phyloP scores from a whole-genome alignment of 2,888 invertebrate genomes.

The Drosophila yooni region DNA sequence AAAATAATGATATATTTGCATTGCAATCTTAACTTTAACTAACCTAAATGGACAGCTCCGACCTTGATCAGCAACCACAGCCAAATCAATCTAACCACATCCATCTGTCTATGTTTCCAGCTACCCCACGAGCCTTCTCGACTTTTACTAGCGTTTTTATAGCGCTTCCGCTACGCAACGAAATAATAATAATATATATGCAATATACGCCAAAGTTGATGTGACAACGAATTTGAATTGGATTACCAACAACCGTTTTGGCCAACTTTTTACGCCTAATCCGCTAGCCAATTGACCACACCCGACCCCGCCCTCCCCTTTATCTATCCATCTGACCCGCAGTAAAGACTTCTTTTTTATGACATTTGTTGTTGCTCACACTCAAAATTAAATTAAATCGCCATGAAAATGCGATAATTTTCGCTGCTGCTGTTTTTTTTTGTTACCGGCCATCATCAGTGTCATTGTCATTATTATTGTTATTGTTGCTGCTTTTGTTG shows the following conservation, averaged over 20 bases:
- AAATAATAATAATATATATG: slow-evolving; percentile 31
- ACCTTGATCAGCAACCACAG: background rate
- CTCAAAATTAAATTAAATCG: slow-evolving; percentile 69
- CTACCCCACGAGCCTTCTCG: background rate
- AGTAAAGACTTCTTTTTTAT: slow-evolving; percentile 29
- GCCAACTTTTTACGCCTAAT: slow-evolving; percentile 29
- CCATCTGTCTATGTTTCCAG: background rate
- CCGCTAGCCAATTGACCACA: background rate
- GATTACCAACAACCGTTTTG: slow-evolving; percentile 36
- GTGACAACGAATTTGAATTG: slow-evolving; percentile 27
- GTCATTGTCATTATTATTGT: slow-evolving; percentile 28
- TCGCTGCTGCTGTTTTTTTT: slow-evolving; percentile 7
- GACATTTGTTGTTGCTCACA: slow-evolving; percentile 38
- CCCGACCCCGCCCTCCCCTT: background rate
- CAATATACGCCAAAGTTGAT: slow-evolving; percentile 25
- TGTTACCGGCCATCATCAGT: slow-evolving; percentile 38
- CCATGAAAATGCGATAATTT: slow-evolving; percentile 68
- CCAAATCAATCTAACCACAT: background rate
- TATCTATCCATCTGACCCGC: background rate
- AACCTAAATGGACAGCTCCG: background rate
- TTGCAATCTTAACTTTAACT: background rate
- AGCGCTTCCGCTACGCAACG: slow-evolving; percentile 6
- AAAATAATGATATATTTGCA: background rate
- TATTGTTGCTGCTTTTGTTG: slow-evolving; percentile 26
- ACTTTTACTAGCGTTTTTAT: background rate